These are phyloP conservation scores for Dasypus novemcinctus DNA, from an alignment of 2,113 vertebrate genomes.

Conservation along the genomic window DNA sequence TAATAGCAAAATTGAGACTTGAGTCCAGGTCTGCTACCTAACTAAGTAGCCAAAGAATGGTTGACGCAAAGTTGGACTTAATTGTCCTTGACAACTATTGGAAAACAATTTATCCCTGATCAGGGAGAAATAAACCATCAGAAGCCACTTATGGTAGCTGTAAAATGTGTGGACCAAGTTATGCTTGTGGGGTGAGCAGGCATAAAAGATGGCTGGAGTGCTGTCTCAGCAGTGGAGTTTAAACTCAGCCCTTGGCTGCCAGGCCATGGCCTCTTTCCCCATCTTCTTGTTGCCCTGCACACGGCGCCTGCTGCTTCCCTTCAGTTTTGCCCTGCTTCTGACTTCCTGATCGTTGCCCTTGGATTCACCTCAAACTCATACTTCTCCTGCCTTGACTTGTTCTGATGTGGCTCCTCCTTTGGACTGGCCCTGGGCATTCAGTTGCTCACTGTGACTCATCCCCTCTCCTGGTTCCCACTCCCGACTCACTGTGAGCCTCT, in stretches of 20 bases:
- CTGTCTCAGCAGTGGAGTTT: background rate
- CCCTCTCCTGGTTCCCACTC: conserved; percentile 51
- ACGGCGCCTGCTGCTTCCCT: background rate
- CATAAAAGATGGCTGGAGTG: background rate
- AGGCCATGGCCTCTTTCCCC: background rate
- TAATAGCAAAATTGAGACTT: background rate
- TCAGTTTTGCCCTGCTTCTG: background rate
- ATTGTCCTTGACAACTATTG: background rate
- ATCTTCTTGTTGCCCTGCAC: background rate
- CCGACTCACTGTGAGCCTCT: background rate
- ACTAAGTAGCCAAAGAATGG: background rate
- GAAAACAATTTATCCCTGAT: background rate
- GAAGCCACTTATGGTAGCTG: background rate
- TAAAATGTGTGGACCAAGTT: background rate
- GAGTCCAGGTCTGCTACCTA: background rate
- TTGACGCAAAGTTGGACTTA: background rate
- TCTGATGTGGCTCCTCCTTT: background rate
- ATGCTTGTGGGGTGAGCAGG: background rate
- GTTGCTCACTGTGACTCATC: conserved; percentile 52
- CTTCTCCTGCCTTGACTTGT: conserved; percentile 48
- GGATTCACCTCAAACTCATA: background rate
- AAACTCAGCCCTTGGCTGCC: background rate
- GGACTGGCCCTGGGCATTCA: background rate
- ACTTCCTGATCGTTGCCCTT: conserved; percentile 26
- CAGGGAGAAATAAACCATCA: background rate